Evolutionary conservation across 2,888 invertebrate species (phyloP), one percentile per base, ranked within the genome.

Genomic region (Eilema griseolum): DNA sequence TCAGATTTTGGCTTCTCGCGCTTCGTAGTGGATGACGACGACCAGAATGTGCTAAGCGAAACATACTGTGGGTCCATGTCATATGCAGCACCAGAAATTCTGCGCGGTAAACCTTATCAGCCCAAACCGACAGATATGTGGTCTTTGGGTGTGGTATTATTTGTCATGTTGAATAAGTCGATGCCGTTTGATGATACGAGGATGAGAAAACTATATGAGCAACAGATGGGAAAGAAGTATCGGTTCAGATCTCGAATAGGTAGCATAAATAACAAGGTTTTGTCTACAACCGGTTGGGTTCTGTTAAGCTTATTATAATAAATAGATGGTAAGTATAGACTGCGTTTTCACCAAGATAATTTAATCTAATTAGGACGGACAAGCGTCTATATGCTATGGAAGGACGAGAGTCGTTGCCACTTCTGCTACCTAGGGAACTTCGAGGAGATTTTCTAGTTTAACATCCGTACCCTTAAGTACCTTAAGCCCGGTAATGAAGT

Each of bases 11-110:
- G 98, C 3, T 98, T 98, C 86, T 96, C 98, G 0, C 95, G 95
- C 57, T 87, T 91, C 65, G 93, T 93, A 69, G 82, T 95, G 10
- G 92, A 95, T 73, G 89, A 91, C 1, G 83, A 87, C 16, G 90
- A 92, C 37, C 84, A 90, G n/a, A n/a, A n/a, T n/a, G n/a, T n/a
- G n/a, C n/a, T n/a, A n/a, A n/a, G n/a, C n/a, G n/a, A n/a, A n/a
- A 98, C 98, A 0, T 98, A 97, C 85, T 98, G 98, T 86, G 98
- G 98, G 8, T 98, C 98, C 12, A 96, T 98, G 83, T 98, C 98
- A 1, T 98, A 98, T 88, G 98, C 98, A 0, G 98, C 98, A 0
- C 98, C 98, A 0, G 98, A 98, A 92, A 97, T 98, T 69, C 93
- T 98, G 10, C 96, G 97, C 73, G 98, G 98, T 2, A 96, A 96